Base-by-base conservation (phyloP, 1,140 invertebrate species). In the Apis mellifera region DNA sequence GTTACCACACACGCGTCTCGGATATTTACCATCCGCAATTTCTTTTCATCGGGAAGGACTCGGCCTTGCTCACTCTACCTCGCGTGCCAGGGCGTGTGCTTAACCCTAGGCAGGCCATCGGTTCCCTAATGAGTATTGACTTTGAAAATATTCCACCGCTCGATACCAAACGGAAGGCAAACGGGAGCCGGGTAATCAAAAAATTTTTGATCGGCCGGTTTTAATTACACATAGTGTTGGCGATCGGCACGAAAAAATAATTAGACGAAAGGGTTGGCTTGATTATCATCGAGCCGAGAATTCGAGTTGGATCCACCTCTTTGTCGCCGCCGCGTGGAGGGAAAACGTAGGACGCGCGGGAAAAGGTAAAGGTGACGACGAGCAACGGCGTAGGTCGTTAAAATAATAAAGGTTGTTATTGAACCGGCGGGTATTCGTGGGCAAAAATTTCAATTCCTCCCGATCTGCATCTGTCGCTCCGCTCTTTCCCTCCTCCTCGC, bases 381-480 rank as follows among this genome's bases (percentile, higher is more conserved):
- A 60, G 62, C 60, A 59, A 57, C 75, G 32, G 86, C 86, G 83
- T 74, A 87, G 89, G 84, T 92, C 89, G 91, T 90, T 93, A 89
- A 92, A 93, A 93, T 92, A 93, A 93, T 92, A 93, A 92, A 92
- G 86, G 85, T 90, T 93, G 90, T 91, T 92, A 92, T 93, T 90
- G 89, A 89, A 92, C 85, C 86, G 84, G 76, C 85, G 85, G 87
- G 83, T 76, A 88, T 89, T 84, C 79, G 89, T 69, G 32, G 32
- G 85, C 66, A 91, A 91, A 92, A 92, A 92, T 92, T 91, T 90
- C 86, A 92, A 92, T 92, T 91, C 78, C 84, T 87, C 84, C 84
- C 84, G 84, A 72, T 86, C 81, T 80, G 88, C 89, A 89, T 92
- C 90, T 90, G 90, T 90, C 90, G 89, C 85, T 48, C 26, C 5